Evolutionary conservation across 2,888 invertebrate species (phyloP).

Genomic region (Drosophila ezoana): DNA sequence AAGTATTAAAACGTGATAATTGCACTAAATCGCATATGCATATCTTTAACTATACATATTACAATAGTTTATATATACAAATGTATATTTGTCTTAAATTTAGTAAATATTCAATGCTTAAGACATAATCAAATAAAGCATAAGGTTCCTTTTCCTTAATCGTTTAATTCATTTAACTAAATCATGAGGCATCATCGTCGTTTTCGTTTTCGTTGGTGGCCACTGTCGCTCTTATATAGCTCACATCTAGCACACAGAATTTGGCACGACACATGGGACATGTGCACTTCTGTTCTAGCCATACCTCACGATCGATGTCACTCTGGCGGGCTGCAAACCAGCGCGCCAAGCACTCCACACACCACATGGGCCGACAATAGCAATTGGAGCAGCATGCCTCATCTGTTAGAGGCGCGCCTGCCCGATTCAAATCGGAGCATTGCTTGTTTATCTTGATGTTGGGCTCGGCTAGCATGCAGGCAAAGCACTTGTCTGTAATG

Average conservation of each 20-base stretch:
- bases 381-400: conserved; percentile 86
- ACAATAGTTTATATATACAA: conserved; percentile 37
- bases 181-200: conserved; percentile 53
- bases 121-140: conserved; percentile 66
- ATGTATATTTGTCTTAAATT: conserved; percentile 48
- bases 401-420: conserved; percentile 82
- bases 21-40: conserved; percentile 64
- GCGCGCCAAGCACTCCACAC: conserved; percentile 92
- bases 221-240: conserved; percentile 82
- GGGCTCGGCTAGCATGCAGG: conserved; percentile 92
- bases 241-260: conserved; percentile 95
- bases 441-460: conserved; percentile 92
- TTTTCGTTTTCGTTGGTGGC: conserved; percentile 1
- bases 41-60: conserved; percentile 56
- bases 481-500: conserved; percentile 93
- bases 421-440: conserved; percentile 86
- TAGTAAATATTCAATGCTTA: conserved; percentile 48
- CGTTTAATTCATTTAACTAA: conserved; percentile 12
- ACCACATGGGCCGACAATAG: conserved; percentile 95
- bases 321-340: conserved; percentile 95
- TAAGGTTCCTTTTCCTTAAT: conserved; percentile 44
- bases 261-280: conserved; percentile 94
- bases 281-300: conserved; percentile 93
- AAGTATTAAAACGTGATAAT: conserved; percentile 81
- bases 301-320: conserved; percentile 88